Base-by-base conservation (phyloP, 2,797 vertebrate species). In the Danio choprae region DNA sequence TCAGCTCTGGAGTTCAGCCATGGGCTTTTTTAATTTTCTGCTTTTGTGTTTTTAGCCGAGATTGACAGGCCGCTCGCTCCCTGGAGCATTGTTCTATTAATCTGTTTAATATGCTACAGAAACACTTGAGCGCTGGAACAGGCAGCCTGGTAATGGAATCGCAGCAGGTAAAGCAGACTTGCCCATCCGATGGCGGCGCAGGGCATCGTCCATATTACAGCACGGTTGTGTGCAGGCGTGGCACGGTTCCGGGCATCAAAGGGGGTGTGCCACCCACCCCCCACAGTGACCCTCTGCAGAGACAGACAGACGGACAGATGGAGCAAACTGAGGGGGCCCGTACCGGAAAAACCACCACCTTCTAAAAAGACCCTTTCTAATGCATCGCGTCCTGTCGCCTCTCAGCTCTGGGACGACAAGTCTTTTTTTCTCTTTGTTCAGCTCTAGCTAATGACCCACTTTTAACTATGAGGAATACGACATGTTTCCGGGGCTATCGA, bases 81-180 rank as follows among this genome's bases (percentile, higher is more conserved):
- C 95, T 83, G 91, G 91, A 85, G 94, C 94, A 94, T 94, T 88
- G 92, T 95, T 89, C 93, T 93, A 93, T 96, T 94, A 95, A 95
- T 96, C 93, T 95, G 93, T 94, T 97, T 96, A 95, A 96, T 95
- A 94, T 93, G 94, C 95, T 93, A 85, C 94, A 92, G 94, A 94
- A 94, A 91, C 89, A 91, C 88, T 91, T 44, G 85, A 91, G 92
- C 88, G 89, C 91, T 74, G 90, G 87, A 91, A 91, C 80, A 90
- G 92, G 90, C 90, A 92, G 91, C 44, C 86, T 90, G 88, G 94
- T 94, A 92, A 92, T 94, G 91, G 94, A 93, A 93, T 89, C 91
- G 89, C 94, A 91, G 87, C 82, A 89, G 92, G 94, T 93, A 93
- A 89, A 79, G 74, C 84, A 73, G 91, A 87, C 88, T 89, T 86